Base-by-base conservation (phyloP, 2,113 vertebrate genomes). In the Leptosomus discolor region DNA sequence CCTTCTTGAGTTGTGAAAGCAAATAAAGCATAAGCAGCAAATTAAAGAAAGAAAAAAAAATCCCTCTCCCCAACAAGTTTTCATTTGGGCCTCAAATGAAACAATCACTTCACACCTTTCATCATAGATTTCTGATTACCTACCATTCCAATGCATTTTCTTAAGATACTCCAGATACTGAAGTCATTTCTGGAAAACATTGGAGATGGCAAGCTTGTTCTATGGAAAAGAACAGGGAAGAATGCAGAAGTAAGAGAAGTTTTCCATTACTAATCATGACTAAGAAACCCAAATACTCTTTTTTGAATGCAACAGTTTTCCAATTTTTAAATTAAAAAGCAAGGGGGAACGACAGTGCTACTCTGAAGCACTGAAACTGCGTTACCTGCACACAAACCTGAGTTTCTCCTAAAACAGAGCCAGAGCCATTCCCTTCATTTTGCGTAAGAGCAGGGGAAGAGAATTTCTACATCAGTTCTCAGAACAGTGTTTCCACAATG, bases 141-240 rank as follows among this genome's bases (percentile, higher is more conserved):
- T 97, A 99, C 99, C 99, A 99, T 99, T 97, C 99, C 99, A 73
- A 99, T 99, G 97, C 99, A 99, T 97, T 99, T 99, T 96, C 99
- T 99, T 89, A 99, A 98, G 98, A 99, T 99, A 95, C 99, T 99
- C 99, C 99, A 99, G 97, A 99, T 99, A 97, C 99, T 99, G 97
- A 99, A 99, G 58, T 99, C 99, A 85, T 99, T 99, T 98, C 99
- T 99, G 95, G 99, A 99, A 98, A 99, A 99, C 99, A 99, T 99
- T 2, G 99, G 99, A 81, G 99, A 98, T 15, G 99, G 99, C 80
- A 99, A 98, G 95, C 98, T 99, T 88, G 98, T 98, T 98, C 99
- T 99, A 95, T 17, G 48, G 86, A 85, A 82, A 95, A 43, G 36
- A 87, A 96, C 5, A 36, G n/a, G 39, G 39, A 51, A 93, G 17